Conservation (phyloP, 2,797 vertebrate species). For the Cichlasoma orientale region DNA sequence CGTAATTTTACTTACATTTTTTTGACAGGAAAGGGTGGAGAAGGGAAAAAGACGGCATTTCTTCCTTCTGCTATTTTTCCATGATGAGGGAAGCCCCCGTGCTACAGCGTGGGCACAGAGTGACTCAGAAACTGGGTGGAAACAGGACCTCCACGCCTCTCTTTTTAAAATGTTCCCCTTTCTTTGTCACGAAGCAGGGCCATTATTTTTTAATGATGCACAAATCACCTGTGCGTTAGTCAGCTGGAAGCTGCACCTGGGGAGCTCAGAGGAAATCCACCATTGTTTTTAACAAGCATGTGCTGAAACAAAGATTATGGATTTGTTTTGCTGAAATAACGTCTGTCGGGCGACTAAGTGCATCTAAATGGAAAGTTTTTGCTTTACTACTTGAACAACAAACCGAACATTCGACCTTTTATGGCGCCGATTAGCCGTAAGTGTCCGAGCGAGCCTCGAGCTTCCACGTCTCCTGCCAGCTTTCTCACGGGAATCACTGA, state of each 20-base stretch:
- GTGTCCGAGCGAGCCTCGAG: background rate
- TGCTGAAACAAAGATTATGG: background rate
- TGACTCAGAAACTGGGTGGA: slow-evolving; percentile 66
- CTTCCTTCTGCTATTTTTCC: slow-evolving; percentile 53
- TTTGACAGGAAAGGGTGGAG: slow-evolving; percentile 66
- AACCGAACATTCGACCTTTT: background rate
- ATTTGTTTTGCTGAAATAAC: slow-evolving; percentile 18
- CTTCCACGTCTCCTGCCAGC: slow-evolving; percentile 6
- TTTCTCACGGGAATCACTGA: slow-evolving; percentile 67
- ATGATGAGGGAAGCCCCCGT: slow-evolving; percentile 52
- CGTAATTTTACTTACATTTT: slow-evolving; percentile 37
- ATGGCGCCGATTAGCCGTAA: background rate
- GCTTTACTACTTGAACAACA: background rate
- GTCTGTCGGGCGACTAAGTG: slow-evolving; percentile 1
- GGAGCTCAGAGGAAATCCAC: slow-evolving; percentile 40
- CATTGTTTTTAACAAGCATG: slow-evolving; percentile 49
- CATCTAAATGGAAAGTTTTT: background rate
- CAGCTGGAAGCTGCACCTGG: slow-evolving; percentile 12
- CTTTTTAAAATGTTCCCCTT: background rate
- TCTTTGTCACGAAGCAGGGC: background rate
- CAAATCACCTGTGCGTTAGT: background rate
- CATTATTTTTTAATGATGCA: slow-evolving; percentile 5
- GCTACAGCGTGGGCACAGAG: slow-evolving; percentile 9
- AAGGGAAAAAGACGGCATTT: slow-evolving; percentile 38
- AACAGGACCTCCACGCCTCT: slow-evolving; percentile 54